Base-by-base conservation (phyloP, 1,140 invertebrate species). In the Tribolium madens region DNA sequence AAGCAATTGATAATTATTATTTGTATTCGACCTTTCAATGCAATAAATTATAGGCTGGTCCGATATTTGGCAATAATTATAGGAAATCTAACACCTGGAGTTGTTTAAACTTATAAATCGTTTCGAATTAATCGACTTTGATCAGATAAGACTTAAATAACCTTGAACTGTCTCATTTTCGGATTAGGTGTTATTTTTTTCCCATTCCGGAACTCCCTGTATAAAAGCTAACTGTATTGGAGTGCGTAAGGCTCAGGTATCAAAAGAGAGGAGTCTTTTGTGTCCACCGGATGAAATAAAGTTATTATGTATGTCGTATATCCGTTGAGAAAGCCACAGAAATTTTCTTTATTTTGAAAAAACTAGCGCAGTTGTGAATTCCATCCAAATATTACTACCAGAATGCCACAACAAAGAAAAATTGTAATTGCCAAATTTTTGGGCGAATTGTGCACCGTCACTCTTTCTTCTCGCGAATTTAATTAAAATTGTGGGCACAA, bases 261-360 rank as follows among this genome's bases (percentile, higher is more conserved):
- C 3, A 64, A 64, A 64, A 31, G 26, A 64, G 26, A 64, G 7
- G 52, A 64, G 21, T 64, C 57, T 33, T 64, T 64, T 64, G 57
- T 64, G 17, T 64, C 31, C 36, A 64, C 57, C 57, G 57, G 57
- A 64, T 33, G 57, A 64, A 14, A 64, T 18, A 31, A 64, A 64
- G n/a, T n/a, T n/a, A 12, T 64, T 33, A 64, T 64, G 57, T 64
- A 64, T 64, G 57, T 64, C 57, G 57, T 26, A 33, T 36, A 64
- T 64, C 57, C 57, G 57, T 64, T 64, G 10, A 64, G 57, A 64
- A 33, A 33, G 57, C 57, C 6, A 7, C 3, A 12, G 26, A 64
- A 26, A 36, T 21, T 64, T 64, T 33, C 1, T 33, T 57, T n/a
- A 13, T 13, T 33, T 64, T 2, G 31, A 42, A 26, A n/a, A n/a